Conservation (phyloP, 2,113 vertebrate species). For the Plecturocebus donacophilus region DNA sequence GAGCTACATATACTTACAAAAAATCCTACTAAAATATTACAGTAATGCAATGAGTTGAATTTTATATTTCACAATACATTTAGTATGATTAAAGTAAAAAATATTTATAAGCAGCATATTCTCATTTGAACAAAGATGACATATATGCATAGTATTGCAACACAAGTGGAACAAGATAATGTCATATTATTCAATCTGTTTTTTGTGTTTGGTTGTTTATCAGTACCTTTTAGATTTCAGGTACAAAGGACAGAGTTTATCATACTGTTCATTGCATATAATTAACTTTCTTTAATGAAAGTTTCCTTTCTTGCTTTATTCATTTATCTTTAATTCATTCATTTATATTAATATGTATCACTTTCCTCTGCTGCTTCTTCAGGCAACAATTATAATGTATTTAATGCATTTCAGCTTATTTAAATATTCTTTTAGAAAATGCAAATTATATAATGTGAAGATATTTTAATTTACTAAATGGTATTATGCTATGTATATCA, state of each 20-base stretch:
- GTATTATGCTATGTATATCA: neutral
- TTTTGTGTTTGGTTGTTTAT: neutral
- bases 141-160: neutral
- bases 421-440: conserved; percentile 25
- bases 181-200: neutral
- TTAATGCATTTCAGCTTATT: conserved; percentile 8
- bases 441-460: neutral
- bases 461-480: conserved; percentile 50
- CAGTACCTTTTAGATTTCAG: neutral
- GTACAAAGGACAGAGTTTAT: neutral
- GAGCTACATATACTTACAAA: neutral
- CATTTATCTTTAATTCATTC: neutral
- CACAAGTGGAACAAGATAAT: neutral
- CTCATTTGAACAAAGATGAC: neutral
- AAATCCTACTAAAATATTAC: neutral
- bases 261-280: neutral
- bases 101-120: neutral
- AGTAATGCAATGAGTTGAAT: neutral
- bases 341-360: neutral
- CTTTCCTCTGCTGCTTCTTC: neutral
- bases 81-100: neutral
- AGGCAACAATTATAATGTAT: conserved; percentile 1
- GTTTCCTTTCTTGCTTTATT: neutral
- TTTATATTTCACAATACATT: neutral
- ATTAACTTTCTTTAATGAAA: neutral